phyloP scores from a whole-genome alignment of 2,888 invertebrate genomes.

The Altica lythri region DNA sequence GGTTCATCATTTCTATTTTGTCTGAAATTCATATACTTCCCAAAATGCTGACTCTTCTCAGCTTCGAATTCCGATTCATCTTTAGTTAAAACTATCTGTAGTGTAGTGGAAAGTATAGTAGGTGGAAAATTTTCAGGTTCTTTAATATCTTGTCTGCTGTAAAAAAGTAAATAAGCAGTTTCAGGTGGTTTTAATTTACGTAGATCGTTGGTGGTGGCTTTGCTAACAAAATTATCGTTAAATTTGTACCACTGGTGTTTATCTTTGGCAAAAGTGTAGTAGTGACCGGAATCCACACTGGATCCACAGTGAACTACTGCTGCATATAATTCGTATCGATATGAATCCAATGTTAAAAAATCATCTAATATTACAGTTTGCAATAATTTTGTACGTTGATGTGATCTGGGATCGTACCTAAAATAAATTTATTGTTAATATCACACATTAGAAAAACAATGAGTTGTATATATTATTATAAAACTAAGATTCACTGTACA shows the following conservation, averaged over 20 bases:
- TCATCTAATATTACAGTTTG: conserved; percentile 61
- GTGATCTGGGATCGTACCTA: conserved; percentile 70
- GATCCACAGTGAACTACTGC: conserved; percentile 85
- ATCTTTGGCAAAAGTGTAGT: conserved; percentile 81
- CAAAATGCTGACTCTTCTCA: conserved; percentile 44
- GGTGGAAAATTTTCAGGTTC: conserved; percentile 49
- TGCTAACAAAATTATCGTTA: conserved; percentile 76
- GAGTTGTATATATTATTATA: no score
- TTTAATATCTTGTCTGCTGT: conserved; percentile 58
- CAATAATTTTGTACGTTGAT: conserved; percentile 79
- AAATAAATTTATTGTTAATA: no score
- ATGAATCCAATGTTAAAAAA: conserved; percentile 62
- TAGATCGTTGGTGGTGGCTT: conserved; percentile 65
- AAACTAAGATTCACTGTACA: no score
- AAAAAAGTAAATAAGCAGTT: conserved; percentile 85
- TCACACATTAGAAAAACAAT: no score
- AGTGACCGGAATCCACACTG: conserved; percentile 82
- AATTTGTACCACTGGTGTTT: conserved; percentile 75
- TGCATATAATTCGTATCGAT: conserved; percentile 75
- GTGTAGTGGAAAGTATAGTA: conserved; percentile 43
- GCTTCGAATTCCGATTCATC: conserved; percentile 50
- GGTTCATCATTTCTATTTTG: conserved; percentile 59
- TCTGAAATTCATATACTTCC: conserved; percentile 43
- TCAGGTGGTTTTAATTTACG: conserved; percentile 70
- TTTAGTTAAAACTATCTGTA: conserved; percentile 48